These are phyloP conservation scores for Lasioglossum baleicum DNA, from an alignment of 1,140 invertebrate genomes.

Conservation along the genomic window DNA sequence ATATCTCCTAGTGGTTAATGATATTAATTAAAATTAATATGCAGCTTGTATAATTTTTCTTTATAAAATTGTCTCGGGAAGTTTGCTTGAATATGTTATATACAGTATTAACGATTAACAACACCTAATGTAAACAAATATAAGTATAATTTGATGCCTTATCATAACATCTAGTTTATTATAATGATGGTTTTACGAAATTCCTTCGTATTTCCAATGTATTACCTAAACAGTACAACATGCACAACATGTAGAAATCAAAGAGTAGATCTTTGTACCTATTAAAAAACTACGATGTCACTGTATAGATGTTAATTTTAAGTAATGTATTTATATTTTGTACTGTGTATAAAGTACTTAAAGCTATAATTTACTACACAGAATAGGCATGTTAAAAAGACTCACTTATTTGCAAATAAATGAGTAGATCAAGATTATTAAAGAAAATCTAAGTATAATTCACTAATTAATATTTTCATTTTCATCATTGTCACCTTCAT, in stretches of 20 bases:
- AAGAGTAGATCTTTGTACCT: slow-evolving; percentile 35
- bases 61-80: background rate
- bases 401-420: background rate
- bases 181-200: background rate
- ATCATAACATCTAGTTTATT: slow-evolving; percentile 16
- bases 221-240: slow-evolving; percentile 35
- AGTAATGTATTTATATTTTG: slow-evolving; percentile 47
- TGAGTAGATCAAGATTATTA: background rate
- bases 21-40: background rate
- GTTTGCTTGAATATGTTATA: slow-evolving; percentile 7
- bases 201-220: slow-evolving; percentile 30
- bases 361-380: slow-evolving; percentile 34
- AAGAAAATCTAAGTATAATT: background rate
- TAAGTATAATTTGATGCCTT: background rate
- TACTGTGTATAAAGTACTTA: slow-evolving; percentile 43
- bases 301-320: slow-evolving; percentile 41
- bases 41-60: background rate
- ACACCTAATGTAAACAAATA: background rate
- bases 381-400: background rate
- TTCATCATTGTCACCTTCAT: background rate
- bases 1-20: background rate
- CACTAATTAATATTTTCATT: background rate
- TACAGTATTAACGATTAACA: background rate
- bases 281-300: slow-evolving; percentile 47
- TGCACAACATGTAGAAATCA: slow-evolving; percentile 21